Conservation (phyloP, 2,113 vertebrate genomes). For the Tupaia chinensis region DNA sequence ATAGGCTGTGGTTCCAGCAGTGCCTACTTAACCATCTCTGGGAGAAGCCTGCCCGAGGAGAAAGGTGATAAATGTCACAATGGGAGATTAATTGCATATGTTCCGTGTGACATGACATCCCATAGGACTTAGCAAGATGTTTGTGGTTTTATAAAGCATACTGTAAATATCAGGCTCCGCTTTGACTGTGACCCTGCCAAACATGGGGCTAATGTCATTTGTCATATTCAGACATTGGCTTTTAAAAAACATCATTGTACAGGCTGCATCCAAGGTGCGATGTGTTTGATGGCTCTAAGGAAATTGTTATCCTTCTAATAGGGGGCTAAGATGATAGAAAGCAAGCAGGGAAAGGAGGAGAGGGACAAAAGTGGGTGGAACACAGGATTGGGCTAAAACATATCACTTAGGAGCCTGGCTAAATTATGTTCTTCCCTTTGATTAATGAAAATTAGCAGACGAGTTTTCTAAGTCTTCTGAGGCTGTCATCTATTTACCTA, state of each 20-base stretch:
- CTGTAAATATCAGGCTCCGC: slow-evolving; percentile 85
- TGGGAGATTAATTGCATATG: slow-evolving; percentile 86
- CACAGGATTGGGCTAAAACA: background rate
- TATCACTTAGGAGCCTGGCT: slow-evolving; percentile 35
- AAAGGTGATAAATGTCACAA: slow-evolving; percentile 83
- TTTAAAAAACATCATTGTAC: slow-evolving; percentile 75
- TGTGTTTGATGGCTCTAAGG: slow-evolving; percentile 67
- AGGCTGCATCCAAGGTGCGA: slow-evolving; percentile 75
- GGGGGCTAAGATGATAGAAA: background rate
- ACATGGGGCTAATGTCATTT: slow-evolving; percentile 85
- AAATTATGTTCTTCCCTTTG: slow-evolving; percentile 51
- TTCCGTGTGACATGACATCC: slow-evolving; percentile 80
- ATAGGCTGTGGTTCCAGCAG: slow-evolving; percentile 71
- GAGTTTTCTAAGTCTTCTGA: slow-evolving; percentile 45
- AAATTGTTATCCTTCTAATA: slow-evolving; percentile 65
- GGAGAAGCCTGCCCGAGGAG: slow-evolving; percentile 58
- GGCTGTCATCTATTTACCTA: slow-evolving; percentile 7
- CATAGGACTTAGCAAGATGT: slow-evolving; percentile 79
- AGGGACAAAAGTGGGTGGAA: background rate
- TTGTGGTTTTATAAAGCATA: slow-evolving; percentile 81
- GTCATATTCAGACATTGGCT: slow-evolving; percentile 85
- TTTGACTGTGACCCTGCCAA: slow-evolving; percentile 80
- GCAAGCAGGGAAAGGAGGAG: too few species aligned
- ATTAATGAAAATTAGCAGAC: slow-evolving; percentile 60
- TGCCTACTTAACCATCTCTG: slow-evolving; percentile 40